phyloP scores from a whole-genome alignment of 2,888 invertebrate genomes.

The Tillus elongatus region DNA sequence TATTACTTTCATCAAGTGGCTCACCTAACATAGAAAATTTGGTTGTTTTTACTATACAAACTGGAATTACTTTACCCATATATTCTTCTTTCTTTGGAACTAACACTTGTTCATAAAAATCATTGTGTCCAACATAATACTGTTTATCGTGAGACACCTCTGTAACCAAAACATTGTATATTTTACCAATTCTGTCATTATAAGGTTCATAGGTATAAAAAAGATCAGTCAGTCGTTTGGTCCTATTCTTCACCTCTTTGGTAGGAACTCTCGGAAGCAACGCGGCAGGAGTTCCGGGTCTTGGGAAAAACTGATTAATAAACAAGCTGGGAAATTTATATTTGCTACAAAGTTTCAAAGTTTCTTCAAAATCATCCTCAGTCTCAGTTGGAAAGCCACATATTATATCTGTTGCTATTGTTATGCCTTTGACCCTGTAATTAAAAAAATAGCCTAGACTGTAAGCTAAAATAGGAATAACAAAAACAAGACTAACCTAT shows the following conservation, averaged over 20 bases:
- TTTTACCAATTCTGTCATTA: constrained; percentile 54
- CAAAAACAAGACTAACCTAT: constrained; percentile 46
- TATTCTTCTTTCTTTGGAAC: constrained; percentile 67
- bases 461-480: constrained; percentile 3
- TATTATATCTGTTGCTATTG: constrained; percentile 95
- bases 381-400: constrained; percentile 98
- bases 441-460: constrained; percentile 3
- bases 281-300: constrained; percentile 95
- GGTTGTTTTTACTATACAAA: constrained; percentile 57
- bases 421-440: constrained; percentile 74
- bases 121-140: constrained; percentile 90
- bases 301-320: constrained; percentile 95
- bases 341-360: constrained; percentile 70
- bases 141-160: constrained; percentile 86
- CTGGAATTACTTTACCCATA: constrained; percentile 75
- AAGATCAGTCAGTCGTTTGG: constrained; percentile 76
- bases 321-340: constrained; percentile 90
- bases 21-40: constrained; percentile 74
- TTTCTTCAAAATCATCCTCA: constrained; percentile 78
- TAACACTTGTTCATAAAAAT: constrained; percentile 87
- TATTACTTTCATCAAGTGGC: constrained; percentile 52
- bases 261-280: constrained; percentile 75
- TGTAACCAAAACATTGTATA: constrained; percentile 77
- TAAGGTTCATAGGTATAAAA: constrained; percentile 88
- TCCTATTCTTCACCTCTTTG: constrained; percentile 81